phyloP scores from a whole-genome alignment of 2,797 vertebrate genomes.

The Peromyscus nudipes region DNA sequence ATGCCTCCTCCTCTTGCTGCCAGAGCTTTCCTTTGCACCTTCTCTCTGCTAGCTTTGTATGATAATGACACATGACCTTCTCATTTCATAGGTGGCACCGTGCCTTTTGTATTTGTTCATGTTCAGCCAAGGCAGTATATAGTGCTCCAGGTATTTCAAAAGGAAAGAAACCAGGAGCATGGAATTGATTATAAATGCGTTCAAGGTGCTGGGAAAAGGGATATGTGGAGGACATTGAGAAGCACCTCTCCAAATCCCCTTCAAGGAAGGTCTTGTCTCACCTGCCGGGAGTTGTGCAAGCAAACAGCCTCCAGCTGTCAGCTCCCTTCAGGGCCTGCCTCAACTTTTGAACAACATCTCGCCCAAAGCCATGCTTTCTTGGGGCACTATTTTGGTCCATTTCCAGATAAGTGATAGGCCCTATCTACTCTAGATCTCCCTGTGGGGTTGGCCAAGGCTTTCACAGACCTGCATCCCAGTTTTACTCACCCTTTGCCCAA shows the following conservation, averaged over 20 bases:
- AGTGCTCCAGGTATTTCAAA: slow-evolving; percentile 31
- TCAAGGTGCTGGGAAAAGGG: not conserved
- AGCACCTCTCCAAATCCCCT: not conserved
- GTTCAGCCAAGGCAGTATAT: slow-evolving; percentile 10
- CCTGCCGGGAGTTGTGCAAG: not conserved
- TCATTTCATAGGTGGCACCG: slow-evolving; percentile 22
- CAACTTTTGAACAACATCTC: slow-evolving; percentile 19
- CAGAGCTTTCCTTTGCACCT: not conserved
- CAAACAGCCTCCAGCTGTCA: not conserved
- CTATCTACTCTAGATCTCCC: not conserved
- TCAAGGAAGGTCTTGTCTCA: slow-evolving; percentile 5
- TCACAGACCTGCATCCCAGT: not conserved
- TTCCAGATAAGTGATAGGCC: not conserved
- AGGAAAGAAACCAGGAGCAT: not conserved
- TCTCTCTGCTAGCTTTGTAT: not conserved
- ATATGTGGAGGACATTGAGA: not conserved
- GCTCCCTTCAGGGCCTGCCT: not conserved
- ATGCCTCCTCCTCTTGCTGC: not conserved
- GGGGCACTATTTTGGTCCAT: not conserved
- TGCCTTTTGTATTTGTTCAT: not conserved
- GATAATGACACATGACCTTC: not conserved
- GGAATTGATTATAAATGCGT: slow-evolving; percentile 33
- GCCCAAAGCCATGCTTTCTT: not conserved
- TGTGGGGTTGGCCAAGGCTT: not conserved
- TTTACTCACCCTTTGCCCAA: not conserved